Conservation (phyloP, 2,113 vertebrate genomes). For the Stercorarius parasiticus region DNA sequence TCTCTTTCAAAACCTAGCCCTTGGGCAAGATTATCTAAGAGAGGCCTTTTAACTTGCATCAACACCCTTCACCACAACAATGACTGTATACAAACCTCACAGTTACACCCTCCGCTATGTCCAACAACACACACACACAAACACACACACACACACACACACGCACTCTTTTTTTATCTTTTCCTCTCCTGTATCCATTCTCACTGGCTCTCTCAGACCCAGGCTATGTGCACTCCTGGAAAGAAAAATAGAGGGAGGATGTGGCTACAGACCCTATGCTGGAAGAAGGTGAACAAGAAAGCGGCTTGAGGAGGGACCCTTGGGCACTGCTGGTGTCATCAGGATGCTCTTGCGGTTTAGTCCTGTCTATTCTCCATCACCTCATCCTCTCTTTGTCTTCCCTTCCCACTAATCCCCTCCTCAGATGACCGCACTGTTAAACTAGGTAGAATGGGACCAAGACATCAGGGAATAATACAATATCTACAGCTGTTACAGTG, state of each 20-base stretch:
- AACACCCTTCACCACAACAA: background rate
- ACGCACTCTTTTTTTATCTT: background rate
- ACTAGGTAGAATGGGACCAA: background rate
- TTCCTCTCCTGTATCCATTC: background rate
- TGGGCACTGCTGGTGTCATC: background rate
- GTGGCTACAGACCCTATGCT: background rate
- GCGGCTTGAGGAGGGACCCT: background rate
- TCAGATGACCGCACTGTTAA: background rate
- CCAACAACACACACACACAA: background rate
- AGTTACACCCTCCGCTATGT: background rate
- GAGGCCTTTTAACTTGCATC: background rate
- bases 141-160: background rate
- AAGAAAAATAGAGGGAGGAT: background rate
- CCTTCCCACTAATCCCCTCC: background rate
- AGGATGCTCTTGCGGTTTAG: background rate
- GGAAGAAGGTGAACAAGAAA: background rate
- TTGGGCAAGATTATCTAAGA: background rate
- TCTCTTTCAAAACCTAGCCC: background rate
- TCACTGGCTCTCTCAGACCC: rapidly evolving
- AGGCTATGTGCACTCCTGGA: background rate
- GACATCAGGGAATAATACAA: background rate
- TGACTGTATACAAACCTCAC: background rate
- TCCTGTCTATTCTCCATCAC: background rate
- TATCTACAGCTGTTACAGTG: background rate
- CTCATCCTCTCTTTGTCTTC: background rate